phyloP scores from a whole-genome alignment of 2,113 vertebrate genomes.

The Hydropotes inermis region DNA sequence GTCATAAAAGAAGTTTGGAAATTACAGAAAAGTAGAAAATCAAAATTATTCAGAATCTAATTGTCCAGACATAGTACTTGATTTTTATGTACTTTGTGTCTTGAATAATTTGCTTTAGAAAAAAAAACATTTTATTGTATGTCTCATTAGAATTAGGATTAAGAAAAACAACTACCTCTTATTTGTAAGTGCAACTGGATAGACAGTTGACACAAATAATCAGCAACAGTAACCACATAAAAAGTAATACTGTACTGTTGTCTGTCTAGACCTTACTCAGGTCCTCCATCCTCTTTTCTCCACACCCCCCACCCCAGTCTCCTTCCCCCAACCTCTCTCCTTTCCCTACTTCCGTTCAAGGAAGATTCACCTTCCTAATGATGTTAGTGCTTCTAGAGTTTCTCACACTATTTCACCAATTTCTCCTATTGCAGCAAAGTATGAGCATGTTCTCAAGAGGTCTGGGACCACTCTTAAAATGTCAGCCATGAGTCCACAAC shows the following conservation, averaged over 20 bases:
- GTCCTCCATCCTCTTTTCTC: background rate
- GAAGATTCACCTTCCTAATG: background rate
- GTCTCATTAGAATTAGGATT: background rate
- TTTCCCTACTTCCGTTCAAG: background rate
- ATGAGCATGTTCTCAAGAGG: background rate
- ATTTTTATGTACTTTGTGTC: background rate
- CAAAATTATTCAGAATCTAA: background rate
- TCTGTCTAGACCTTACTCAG: background rate
- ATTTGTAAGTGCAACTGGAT: background rate
- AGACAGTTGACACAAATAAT: background rate
- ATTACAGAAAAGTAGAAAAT: constrained; percentile 6
- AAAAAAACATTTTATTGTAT: background rate
- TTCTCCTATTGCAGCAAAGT: background rate
- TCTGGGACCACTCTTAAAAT: background rate
- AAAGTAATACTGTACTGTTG: background rate
- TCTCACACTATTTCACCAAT: background rate
- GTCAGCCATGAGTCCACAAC: background rate
- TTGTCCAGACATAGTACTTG: background rate
- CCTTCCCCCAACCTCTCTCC: background rate
- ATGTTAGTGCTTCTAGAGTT: background rate
- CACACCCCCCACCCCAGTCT: background rate
- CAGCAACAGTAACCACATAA: background rate
- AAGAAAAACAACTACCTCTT: background rate
- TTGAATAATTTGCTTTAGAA: constrained; percentile 27
- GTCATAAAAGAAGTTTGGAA: constrained; percentile 7